Evolutionary conservation across 1,140 invertebrate species (phyloP), one percentile per base, ranked within the genome.

Genomic region (Neelides sp.): DNA sequence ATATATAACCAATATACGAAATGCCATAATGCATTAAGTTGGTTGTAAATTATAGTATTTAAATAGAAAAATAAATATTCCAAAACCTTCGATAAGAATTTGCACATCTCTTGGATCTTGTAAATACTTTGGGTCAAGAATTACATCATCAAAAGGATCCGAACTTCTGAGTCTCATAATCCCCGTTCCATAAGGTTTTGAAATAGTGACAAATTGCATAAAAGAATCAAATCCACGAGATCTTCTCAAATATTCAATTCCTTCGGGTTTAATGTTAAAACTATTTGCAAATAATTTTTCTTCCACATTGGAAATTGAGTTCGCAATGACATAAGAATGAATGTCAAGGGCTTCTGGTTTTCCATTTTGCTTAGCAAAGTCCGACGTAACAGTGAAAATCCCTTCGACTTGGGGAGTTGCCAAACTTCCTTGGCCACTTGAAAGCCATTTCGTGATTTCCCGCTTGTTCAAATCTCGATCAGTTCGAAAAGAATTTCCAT

Each of bases 61-160:
- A n/a, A n/a, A n/a, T n/a, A n/a, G n/a, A n/a, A n/a, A n/a, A n/a
- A n/a, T n/a, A n/a, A n/a, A n/a, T n/a, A n/a, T n/a, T n/a, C n/a
- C n/a, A n/a, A n/a, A n/a, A n/a, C n/a, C n/a, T n/a, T 57, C 55
- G 12, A 57, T 34, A 3, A 54, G 26, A 4, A 35, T 19, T 22
- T 44, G 10, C 1, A 63, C 23, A 46, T 64, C 63, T 7, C 49
- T 12, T n/a, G 42, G 26, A 28, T 65, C 41, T 7, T 39, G 28
- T 8, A 71, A 59, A 54, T 69, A 70, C 30, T 67, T 69, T 24
- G 75, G 72, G 57, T 74, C 66, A 27, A 76, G 66, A 19, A 67
- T 57, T 5, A 74, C 75, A 55, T 67, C 64, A 12, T 67, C 62
- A n/a, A 56, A 59, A 19, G 75, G 75, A 63, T 77, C 63, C 7